Evolutionary conservation across 2,797 vertebrate genomes (phyloP).

Genomic region (Hypotaenidia okinawae): DNA sequence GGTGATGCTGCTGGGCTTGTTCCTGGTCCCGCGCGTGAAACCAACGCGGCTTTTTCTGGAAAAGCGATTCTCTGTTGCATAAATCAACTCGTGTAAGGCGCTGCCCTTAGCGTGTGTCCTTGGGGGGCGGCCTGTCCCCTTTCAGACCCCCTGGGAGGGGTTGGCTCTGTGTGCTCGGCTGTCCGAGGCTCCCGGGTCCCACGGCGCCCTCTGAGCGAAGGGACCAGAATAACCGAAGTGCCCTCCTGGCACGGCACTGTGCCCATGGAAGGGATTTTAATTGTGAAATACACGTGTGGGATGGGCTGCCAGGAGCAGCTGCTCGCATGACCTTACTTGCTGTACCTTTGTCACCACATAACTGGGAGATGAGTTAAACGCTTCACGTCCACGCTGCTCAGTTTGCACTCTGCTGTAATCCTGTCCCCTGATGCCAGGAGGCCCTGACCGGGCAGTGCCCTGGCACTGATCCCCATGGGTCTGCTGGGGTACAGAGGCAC

Average conservation of each 20-base stretch:
- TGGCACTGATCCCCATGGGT: fast-evolving
- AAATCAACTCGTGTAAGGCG: fast-evolving
- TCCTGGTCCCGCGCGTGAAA: fast-evolving
- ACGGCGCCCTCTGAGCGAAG: background rate
- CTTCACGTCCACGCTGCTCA: background rate
- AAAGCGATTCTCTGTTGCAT: fast-evolving
- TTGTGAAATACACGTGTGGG: background rate
- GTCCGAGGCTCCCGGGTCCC: fast-evolving
- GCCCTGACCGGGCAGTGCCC: fast-evolving
- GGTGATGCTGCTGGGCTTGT: fast-evolving
- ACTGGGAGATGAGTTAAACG: background rate
- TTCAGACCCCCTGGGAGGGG: fast-evolving
- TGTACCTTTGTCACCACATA: background rate
- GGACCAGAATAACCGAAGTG: background rate
- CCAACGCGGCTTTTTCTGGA: background rate
- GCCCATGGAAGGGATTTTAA: background rate
- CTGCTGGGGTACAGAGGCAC: background rate
- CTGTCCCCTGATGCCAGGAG: background rate
- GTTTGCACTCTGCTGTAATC: background rate
- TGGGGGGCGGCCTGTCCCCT: fast-evolving
- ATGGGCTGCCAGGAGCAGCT: background rate
- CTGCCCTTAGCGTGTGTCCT: background rate
- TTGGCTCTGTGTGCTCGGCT: fast-evolving
- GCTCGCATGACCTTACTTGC: background rate
- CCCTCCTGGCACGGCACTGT: fast-evolving